Percentiles rank a stretch among this genome's conserved stretches.
phyloP scores from a whole-genome alignment of 2,797 vertebrate species.

The Argentina silus region DNA sequence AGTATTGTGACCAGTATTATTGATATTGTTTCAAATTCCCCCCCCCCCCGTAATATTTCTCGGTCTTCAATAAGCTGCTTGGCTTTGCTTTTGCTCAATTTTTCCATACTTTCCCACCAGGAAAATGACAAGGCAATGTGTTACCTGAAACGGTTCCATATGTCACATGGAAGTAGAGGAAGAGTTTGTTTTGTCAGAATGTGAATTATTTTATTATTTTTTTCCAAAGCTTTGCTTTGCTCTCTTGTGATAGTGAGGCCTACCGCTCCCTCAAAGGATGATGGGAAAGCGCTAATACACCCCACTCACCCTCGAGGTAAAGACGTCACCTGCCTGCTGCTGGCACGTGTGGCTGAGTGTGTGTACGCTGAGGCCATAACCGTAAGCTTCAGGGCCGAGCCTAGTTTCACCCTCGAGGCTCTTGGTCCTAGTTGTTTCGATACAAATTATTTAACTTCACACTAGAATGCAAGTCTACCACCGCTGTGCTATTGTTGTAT shows the following conservation, averaged over 20 bases:
- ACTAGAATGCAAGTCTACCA: background rate
- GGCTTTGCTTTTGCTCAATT: background rate
- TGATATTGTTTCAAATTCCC: background rate
- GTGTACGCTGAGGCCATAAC: too few species aligned
- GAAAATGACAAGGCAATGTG: background rate
- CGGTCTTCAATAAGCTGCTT: background rate
- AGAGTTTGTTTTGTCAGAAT: background rate
- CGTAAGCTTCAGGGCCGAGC: background rate
- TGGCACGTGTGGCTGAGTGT: background rate
- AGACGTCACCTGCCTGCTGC: constrained; percentile 16
- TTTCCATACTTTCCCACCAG: background rate
- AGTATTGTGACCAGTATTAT: background rate
- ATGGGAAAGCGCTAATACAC: constrained; percentile 54
- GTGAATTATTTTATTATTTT: background rate
- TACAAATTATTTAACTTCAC: background rate
- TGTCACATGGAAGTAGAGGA: background rate
- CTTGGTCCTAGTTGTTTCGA: background rate
- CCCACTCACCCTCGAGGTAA: constrained; percentile 68
- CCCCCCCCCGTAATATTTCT: background rate
- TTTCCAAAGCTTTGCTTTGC: constrained; percentile 38
- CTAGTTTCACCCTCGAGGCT: background rate
- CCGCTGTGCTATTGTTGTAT: background rate
- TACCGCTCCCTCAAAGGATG: constrained; percentile 65
- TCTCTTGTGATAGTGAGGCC: constrained; percentile 67
- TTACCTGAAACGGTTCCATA: background rate